phyloP scores from a whole-genome alignment of 2,888 invertebrate species.

The Clitarchus hookeri region DNA sequence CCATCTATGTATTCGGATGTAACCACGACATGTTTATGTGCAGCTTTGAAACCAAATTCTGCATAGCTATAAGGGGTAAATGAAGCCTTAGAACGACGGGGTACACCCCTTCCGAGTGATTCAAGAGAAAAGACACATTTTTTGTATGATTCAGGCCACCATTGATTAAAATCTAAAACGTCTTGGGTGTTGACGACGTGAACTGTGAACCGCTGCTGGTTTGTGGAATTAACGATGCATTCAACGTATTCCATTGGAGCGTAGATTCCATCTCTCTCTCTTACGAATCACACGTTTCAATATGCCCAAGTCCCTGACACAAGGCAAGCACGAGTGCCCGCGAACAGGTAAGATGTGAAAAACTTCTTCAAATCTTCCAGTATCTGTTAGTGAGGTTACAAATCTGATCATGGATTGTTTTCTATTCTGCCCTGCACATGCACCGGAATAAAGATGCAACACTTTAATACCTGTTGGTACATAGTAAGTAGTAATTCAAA shows the following conservation, averaged over 20 bases:
- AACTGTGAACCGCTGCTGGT: not conserved
- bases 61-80: not conserved
- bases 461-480: constrained; percentile 3
- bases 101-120: no score
- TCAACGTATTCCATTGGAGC: constrained; percentile 15
- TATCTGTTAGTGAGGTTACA: not conserved
- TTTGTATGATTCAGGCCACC: not conserved
- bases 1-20: no score
- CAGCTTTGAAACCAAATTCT: constrained; percentile 11
- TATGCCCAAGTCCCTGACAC: not conserved
- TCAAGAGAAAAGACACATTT: not conserved
- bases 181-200: not conserved
- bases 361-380: not conserved
- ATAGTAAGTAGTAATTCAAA: not conserved
- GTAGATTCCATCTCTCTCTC: constrained; percentile 11
- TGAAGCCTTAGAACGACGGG: not conserved
- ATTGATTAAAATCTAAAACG: not conserved
- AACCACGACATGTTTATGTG: no score
- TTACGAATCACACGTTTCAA: not conserved
- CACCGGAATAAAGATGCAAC: not conserved
- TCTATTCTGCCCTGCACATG: constrained; percentile 1
- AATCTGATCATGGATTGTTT: not conserved
- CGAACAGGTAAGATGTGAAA: not conserved
- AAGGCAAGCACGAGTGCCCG: not conserved
- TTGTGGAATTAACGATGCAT: constrained; percentile 5